Evolutionary conservation across 2,797 vertebrate species (phyloP).

Genomic region (Oceanodroma leucorhoa): DNA sequence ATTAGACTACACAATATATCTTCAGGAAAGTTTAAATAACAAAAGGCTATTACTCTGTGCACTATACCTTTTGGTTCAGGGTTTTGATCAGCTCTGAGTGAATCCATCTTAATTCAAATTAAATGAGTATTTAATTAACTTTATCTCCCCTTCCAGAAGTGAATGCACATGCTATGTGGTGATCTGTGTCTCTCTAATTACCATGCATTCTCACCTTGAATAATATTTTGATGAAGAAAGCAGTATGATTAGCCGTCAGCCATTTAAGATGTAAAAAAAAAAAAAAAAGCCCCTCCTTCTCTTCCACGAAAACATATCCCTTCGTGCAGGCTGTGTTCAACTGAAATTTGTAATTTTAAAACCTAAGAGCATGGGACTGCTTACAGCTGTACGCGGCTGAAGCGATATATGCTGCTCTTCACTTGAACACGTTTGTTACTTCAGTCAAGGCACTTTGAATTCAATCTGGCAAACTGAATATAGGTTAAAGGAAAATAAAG

Average conservation of each 20-base stretch:
- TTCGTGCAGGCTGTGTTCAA: not conserved
- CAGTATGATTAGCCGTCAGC: not conserved
- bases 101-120: slow-evolving; percentile 67
- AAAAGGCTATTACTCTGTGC: not conserved
- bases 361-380: not conserved
- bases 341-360: not conserved
- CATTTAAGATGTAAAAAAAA: not conserved
- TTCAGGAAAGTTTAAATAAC: not conserved
- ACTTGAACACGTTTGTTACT: rapidly evolving
- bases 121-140: slow-evolving; percentile 72
- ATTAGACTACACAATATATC: not conserved
- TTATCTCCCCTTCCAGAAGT: slow-evolving; percentile 65
- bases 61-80: not conserved
- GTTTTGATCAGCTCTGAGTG: slow-evolving; percentile 49
- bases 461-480: rapidly evolving
- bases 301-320: not conserved
- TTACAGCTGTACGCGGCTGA: not conserved
- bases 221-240: slow-evolving; percentile 10
- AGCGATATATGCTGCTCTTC: not conserved
- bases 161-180: not conserved
- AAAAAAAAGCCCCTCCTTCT: not conserved
- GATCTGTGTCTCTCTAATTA: slow-evolving; percentile 47
- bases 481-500: not conserved
- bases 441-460: not conserved
- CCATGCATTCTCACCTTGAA: not conserved